A percentile compares a stretch with the other conserved stretches of the same genome.
phyloP scores from a whole-genome alignment of 1,140 invertebrate genomes.

The Lordiphosa stackelbergi region DNA sequence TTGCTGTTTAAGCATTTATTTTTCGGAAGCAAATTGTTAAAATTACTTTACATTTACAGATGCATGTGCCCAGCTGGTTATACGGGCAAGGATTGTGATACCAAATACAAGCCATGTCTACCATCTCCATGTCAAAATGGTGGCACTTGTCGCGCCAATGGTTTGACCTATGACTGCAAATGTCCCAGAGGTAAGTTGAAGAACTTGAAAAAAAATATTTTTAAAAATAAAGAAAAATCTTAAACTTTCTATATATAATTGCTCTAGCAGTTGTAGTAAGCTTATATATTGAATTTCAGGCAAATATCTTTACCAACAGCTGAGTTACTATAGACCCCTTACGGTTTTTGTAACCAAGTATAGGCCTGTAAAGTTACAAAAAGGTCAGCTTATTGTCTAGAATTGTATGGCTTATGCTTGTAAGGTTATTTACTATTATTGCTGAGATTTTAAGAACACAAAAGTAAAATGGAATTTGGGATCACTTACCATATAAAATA shows the following conservation, averaged over 20 bases:
- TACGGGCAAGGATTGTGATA: constrained; percentile 93
- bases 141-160: constrained; percentile 87
- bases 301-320: neutral
- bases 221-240: no score
- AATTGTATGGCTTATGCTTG: no score
- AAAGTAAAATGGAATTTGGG: no score
- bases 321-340: constrained; percentile 7
- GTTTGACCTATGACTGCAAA: constrained; percentile 88
- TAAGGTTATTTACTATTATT: no score
- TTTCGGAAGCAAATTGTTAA: constrained; percentile 2
- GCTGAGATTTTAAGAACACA: no score
- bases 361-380: no score
- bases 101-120: constrained; percentile 92
- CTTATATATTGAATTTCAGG: neutral
- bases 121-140: constrained; percentile 94
- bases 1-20: no score
- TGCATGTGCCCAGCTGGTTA: constrained; percentile 93
- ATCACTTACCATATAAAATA: no score
- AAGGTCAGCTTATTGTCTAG: no score
- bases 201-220: no score
- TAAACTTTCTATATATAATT: no score
- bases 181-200: constrained; percentile 87
- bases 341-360: neutral
- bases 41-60: constrained; percentile 79
- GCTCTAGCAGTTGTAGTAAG: neutral